Base-by-base conservation (phyloP, 2,888 invertebrate genomes). In the Myopa testacea region DNA sequence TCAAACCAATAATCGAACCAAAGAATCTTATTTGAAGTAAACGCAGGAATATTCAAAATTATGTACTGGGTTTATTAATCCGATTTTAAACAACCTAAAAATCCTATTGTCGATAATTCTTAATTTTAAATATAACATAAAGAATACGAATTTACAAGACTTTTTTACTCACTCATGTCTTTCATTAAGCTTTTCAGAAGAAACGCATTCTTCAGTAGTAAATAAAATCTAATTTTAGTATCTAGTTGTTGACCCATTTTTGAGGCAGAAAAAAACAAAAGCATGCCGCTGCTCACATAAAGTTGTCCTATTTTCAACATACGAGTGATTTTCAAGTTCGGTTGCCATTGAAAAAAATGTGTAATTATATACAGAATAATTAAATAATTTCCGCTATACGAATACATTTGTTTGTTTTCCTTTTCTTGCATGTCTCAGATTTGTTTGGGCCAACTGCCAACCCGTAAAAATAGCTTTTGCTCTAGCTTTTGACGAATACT, bases 301-400 rank as follows among this genome's bases (percentile, higher is more conserved):
- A 4, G 12, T 4, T 26, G 62, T 14, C 62, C 10, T 63, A 26
- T 63, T 16, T 45, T 45, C 45, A 45, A 45, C 45, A 45, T 45
- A 8, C 38, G n/a, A 45, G 19, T 4, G 19, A 38, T 40, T 55
- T 38, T 63, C 75, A 78, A 75, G 60, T 62, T 70, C 70, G 70
- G 37, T 58, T 75, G 72, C 72, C 75, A 71, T 67, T 78, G 78
- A 71, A 67, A 71, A 71, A 68, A 71, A 75, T 71, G 75, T 69
- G 26, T 67, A 72, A 67, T 50, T 63, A 19, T 65, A 60, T 19
- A 67, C 16, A 75, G 14, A 40, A 60, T 16, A 68, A 70, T 74
- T 74, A 52, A 75, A 75, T 40, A 58, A 70, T 75, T 65, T 75
- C 78, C 78, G 78, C 74, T 5, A 78, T 37, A 69, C 77, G 55